Percentiles rank a stretch among this genome's conserved stretches.
phyloP scores from a whole-genome alignment of 2,888 invertebrate species.

The Junonia oenone region DNA sequence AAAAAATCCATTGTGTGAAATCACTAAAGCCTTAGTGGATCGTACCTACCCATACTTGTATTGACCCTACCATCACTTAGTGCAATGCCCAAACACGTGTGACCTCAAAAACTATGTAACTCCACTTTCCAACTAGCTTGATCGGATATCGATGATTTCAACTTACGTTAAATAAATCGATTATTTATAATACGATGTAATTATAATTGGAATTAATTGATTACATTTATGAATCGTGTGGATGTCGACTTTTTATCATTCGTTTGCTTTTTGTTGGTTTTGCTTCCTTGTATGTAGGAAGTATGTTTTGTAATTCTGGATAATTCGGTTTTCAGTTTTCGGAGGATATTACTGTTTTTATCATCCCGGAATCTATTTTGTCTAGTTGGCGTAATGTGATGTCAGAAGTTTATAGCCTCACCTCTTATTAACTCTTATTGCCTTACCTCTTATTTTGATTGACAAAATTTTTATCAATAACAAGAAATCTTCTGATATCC shows the following conservation, averaged over 20 bases:
- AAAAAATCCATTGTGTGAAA: too few relatives aligned
- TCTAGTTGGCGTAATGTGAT: too few relatives aligned
- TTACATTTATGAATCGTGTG: neutral
- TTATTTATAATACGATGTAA: neutral
- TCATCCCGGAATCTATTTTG: too few relatives aligned
- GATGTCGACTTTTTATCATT: neutral
- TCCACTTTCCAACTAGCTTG: conserved; percentile 12
- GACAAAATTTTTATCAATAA: too few relatives aligned
- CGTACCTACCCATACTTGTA: neutral
- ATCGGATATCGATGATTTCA: conserved; percentile 1
- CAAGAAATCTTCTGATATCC: too few relatives aligned
- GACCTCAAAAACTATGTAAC: conserved; percentile 6
- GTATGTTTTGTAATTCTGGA: too few relatives aligned
- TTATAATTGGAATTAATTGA: neutral
- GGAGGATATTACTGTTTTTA: too few relatives aligned
- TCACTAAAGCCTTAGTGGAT: neutral
- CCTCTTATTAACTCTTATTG: too few relatives aligned
- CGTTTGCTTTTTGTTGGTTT: neutral
- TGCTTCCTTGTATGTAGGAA: neutral
- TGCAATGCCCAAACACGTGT: neutral
- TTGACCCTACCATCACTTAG: neutral
- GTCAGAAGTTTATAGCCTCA: too few relatives aligned
- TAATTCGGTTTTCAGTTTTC: too few relatives aligned
- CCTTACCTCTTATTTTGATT: too few relatives aligned
- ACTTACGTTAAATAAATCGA: conserved; percentile 1